Conservation (phyloP, 2,113 vertebrate species). For the Salvelinus fontinalis region DNA sequence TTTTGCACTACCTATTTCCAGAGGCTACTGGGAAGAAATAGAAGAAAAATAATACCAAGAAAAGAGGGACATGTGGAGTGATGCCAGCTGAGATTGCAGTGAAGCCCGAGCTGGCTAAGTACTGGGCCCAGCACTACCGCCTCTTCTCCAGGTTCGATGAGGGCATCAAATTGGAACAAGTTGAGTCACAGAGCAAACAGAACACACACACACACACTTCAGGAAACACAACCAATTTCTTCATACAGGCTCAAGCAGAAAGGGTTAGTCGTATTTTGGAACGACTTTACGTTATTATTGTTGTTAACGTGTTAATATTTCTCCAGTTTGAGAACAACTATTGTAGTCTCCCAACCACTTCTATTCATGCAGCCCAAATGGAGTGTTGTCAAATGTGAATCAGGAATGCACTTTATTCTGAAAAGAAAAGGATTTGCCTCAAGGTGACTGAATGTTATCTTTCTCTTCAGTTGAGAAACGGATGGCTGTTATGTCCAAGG, state of each 20-base stretch:
- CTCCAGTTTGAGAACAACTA: too few relatives aligned
- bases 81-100: conserved; percentile 84
- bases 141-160: conserved; percentile 96
- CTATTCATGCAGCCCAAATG: background rate
- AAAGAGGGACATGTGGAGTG: conserved; percentile 35
- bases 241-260: background rate
- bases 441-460: too few relatives aligned
- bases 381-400: background rate
- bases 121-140: conserved; percentile 96
- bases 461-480: too few relatives aligned
- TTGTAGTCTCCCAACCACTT: background rate
- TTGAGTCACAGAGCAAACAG: conserved; percentile 63
- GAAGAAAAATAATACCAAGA: conserved; percentile 61
- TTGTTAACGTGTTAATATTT: too few relatives aligned
- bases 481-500: too few relatives aligned
- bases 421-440: too few relatives aligned
- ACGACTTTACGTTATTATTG: too few relatives aligned
- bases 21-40: background rate
- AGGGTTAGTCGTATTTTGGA: too few relatives aligned
- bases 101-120: conserved; percentile 86
- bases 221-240: background rate
- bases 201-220: background rate
- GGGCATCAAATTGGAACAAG: conserved; percentile 85
- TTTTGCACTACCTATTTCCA: background rate
- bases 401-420: too few relatives aligned